Evolutionary conservation across 1,140 invertebrate species (phyloP), one percentile per base, ranked within the genome.

Genomic region (Macrobrachium nipponense): DNA sequence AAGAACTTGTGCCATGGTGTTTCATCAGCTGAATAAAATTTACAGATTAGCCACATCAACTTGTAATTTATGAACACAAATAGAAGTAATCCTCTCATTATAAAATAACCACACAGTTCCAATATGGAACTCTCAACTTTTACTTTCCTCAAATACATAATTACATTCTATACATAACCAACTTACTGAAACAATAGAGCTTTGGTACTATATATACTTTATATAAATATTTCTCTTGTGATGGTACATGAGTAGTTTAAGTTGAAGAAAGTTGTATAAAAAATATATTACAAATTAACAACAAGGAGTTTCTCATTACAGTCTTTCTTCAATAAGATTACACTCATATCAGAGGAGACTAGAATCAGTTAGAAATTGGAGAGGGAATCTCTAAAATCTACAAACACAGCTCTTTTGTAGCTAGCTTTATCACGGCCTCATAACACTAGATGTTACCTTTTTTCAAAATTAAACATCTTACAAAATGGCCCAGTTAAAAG

Each of bases 121-220:
- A 82, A 82, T 82, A 82, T 82, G 80, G 80, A 82, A 82, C 80
- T 72, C 36, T 58, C 60, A 82, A 82, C 20, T 17, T 51, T 58
- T 62, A 62, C 70, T 73, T 68, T 62, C 62, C 62, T 44, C 23
- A 75, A 27, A 36, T 72, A 82, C 68, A 10, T 70, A 73, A 59
- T 73, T 73, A 82, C 70, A 72, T 27, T 82, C 70, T 82, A 73
- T 82, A 82, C 80, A 81, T 81, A 81, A 81, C 43, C 68, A 70
- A 72, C 27, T 61, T 82, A 73, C 43, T 60, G 36, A 73, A 73
- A 82, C 70, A 75, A 82, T 82, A 82, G 75, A 82, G 80, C 80
- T 82, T 82, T 82, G 80, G 80, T 82, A 72, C 59, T 82, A 70
- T 60, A 59, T 73, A 61, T 73, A 72, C 61, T 75, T 60, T 60